Base-by-base conservation (phyloP, 2,888 invertebrate genomes). In the Philhelius pedissequus region DNA sequence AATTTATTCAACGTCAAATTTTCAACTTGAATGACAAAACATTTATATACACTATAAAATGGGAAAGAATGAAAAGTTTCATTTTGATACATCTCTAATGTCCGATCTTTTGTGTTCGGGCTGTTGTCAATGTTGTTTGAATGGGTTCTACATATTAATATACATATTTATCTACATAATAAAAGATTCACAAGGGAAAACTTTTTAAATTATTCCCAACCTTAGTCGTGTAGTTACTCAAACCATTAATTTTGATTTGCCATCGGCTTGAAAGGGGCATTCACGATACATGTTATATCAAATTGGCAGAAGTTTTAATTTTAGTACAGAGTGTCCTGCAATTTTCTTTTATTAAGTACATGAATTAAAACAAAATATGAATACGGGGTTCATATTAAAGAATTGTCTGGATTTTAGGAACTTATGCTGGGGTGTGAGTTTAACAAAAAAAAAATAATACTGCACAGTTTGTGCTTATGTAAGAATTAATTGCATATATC, bases 201-300 rank as follows among this genome's bases (percentile, higher is more conserved):
- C 22, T 80, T 80, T 80, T 75, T 27, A 64, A 60, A 69, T 68
- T 64, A 70, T 75, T 64, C 48, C 32, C 11, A 40, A 45, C 50
- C 50, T 48, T 50, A 54, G 9, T 30, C 4, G 54, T 30, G 15
- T 27, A 27, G 15, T 52, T 25, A 15, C 15, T 3, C 25, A 11
- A 64, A 54, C 75, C 48, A 13, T 64, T 22, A 64, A 70, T 64
- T 54, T 56, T 35, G 64, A 56, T 70, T 75, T 75, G 64, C 69
- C 80, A 70, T 70, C 75, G 64, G 68, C 45, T 66, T 2, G 35
- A 4, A 35, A 13, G 35, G 7, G 30, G 8, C 30, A 30, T 25
- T 25, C 5, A 25, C 5, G n/a, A n/a, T n/a, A n/a, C n/a, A n/a
- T n/a, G n/a, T n/a, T n/a, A n/a, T n/a, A n/a, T n/a, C n/a, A n/a